These are phyloP conservation scores for Pterostichus niger DNA, from an alignment of 2,888 invertebrate species.

Conservation along the genomic window DNA sequence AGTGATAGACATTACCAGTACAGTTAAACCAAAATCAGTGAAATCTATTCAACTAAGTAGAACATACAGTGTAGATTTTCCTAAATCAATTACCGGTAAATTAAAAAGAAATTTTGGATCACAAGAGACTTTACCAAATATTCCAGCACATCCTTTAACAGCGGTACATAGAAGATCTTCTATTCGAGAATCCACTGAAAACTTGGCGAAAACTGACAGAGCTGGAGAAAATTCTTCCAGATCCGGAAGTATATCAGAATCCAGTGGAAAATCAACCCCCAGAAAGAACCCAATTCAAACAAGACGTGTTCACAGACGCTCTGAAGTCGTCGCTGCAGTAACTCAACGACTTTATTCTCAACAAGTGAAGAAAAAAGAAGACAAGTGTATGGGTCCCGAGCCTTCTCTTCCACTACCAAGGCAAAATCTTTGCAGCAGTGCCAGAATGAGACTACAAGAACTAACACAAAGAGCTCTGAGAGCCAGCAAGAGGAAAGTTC, in stretches of 20 bases:
- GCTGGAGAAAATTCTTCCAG: constrained; percentile 51
- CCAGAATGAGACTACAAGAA: constrained; percentile 80
- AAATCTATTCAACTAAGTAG: constrained; percentile 70
- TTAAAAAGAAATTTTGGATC: constrained; percentile 70
- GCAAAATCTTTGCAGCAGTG: constrained; percentile 77
- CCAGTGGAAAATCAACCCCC: constrained; percentile 71
- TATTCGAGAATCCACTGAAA: constrained; percentile 50
- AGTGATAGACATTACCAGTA: constrained; percentile 72
- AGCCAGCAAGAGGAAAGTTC: constrained; percentile 78
- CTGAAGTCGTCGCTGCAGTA: constrained; percentile 86
- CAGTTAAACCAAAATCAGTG: constrained; percentile 68
- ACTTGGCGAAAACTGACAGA: constrained; percentile 5
- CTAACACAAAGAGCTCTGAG: constrained; percentile 81
- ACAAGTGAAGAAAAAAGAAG: constrained; percentile 79
- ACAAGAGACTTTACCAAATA: constrained; percentile 70
- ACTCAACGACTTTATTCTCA: constrained; percentile 84
- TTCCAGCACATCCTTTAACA: constrained; percentile 32
- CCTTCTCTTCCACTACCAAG: constrained; percentile 48
- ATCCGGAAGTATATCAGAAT: constrained; percentile 68
- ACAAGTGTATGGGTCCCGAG: constrained; percentile 76
- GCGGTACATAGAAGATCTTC: constrained; percentile 43
- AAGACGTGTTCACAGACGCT: constrained; percentile 77
- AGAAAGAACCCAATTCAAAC: constrained; percentile 68
- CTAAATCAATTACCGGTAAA: constrained; percentile 69
- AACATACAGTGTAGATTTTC: constrained; percentile 73